Percentiles rank a stretch among this genome's conserved stretches.
Conservation (phyloP, 2,113 vertebrate genomes). For the Eulacestoma nigropectus region DNA sequence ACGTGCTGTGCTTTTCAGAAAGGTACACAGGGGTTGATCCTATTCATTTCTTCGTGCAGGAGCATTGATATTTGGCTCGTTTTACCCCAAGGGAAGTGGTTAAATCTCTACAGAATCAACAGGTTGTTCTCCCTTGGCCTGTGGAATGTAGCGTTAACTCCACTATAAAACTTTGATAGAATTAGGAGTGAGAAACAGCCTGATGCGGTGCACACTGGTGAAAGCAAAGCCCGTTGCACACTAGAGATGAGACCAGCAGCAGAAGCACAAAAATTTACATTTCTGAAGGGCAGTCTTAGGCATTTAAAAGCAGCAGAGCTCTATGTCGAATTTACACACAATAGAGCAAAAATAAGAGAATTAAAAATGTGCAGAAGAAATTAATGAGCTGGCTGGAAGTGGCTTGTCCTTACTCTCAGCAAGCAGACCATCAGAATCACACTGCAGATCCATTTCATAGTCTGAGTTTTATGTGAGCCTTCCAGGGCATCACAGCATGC, state of each 20-base stretch:
- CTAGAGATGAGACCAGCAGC: background rate
- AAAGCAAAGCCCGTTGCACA: background rate
- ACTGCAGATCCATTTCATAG: background rate
- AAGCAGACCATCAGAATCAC: background rate
- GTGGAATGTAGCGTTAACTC: background rate
- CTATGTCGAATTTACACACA: background rate
- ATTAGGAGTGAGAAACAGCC: background rate
- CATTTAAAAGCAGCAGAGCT: background rate
- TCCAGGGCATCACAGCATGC: background rate
- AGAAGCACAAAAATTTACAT: background rate
- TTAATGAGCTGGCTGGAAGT: background rate
- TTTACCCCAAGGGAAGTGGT: background rate
- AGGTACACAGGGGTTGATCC: slow-evolving; percentile 65
- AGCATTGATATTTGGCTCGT: background rate
- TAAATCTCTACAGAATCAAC: background rate
- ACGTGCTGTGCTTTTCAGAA: slow-evolving; percentile 89
- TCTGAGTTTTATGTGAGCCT: background rate
- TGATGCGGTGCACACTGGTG: background rate
- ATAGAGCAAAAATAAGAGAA: background rate
- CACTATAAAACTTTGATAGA: background rate
- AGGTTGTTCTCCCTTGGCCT: background rate
- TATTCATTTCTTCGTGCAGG: background rate
- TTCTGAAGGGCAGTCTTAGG: background rate
- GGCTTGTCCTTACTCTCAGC: background rate
- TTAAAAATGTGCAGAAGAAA: background rate